Evolutionary conservation across 1,140 invertebrate genomes (phyloP).

Genomic region (Lepidurus packardi): DNA sequence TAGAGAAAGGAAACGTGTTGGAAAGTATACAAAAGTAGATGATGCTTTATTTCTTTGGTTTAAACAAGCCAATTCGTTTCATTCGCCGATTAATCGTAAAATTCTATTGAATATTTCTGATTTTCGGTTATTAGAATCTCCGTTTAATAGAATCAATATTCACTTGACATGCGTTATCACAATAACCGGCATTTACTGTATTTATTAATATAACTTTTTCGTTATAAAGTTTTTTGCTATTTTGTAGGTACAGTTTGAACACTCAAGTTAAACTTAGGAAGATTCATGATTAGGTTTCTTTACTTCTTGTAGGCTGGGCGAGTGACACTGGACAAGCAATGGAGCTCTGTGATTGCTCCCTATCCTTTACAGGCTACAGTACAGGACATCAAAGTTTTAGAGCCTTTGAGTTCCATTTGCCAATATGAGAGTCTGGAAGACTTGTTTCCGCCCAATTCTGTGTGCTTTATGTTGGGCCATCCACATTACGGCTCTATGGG

Average conservation of each 20-base stretch:
- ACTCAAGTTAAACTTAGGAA: neutral
- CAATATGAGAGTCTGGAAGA: constrained; percentile 57
- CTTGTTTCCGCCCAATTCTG: constrained; percentile 59
- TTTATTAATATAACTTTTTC: neutral
- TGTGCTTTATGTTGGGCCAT: constrained; percentile 69
- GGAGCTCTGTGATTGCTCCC: constrained; percentile 50
- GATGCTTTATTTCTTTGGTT: too few species aligned
- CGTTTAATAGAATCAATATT: too few species aligned
- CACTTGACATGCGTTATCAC: too few species aligned
- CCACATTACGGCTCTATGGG: constrained; percentile 65
- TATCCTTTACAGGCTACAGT: constrained; percentile 67
- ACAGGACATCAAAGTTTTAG: constrained; percentile 50
- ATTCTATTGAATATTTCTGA: too few species aligned
- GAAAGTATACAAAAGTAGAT: too few species aligned
- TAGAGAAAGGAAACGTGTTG: too few species aligned
- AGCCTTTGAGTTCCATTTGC: constrained; percentile 36
- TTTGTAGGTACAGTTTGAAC: too few species aligned
- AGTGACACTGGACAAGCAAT: constrained; percentile 45
- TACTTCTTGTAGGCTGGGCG: neutral
- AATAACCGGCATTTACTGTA: too few species aligned
- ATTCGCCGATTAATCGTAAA: too few species aligned
- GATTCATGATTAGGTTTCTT: neutral
- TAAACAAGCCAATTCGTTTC: too few species aligned
- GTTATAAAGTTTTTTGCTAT: neutral
- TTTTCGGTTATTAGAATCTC: too few species aligned